These are phyloP conservation scores for Pungitius pungitius DNA, from an alignment of 2,113 vertebrate genomes.

Conservation along the genomic window DNA sequence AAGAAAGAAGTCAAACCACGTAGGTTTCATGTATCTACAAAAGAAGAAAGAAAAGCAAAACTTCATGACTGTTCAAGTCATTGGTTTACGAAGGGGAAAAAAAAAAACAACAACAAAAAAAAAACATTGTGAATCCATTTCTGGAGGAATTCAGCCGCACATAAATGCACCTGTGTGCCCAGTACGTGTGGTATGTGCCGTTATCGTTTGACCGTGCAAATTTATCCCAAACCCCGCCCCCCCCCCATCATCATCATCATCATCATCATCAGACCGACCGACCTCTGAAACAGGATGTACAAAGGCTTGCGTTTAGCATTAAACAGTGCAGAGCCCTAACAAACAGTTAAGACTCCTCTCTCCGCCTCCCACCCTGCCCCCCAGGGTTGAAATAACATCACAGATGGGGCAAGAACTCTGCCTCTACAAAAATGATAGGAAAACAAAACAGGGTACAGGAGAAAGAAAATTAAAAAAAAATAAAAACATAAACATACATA, in stretches of 20 bases:
- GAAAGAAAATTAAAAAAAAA: constrained; percentile 20
- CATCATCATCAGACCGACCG: constrained; percentile 40
- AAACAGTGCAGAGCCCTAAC: constrained; percentile 70
- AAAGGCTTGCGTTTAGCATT: constrained; percentile 76
- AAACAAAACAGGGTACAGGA: constrained; percentile 39
- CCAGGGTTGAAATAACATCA: constrained; percentile 50
- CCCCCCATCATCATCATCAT: constrained; percentile 27
- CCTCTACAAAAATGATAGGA: constrained; percentile 58
- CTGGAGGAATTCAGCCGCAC: constrained; percentile 49
- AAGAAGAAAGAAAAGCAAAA: constrained; percentile 37
- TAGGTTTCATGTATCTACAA: constrained; percentile 74
- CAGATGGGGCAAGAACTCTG: constrained; percentile 17
- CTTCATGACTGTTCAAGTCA: constrained; percentile 66
- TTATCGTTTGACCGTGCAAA: constrained; percentile 44
- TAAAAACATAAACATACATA: constrained; percentile 32
- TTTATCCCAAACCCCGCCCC: constrained; percentile 6
- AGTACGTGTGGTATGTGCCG: constrained; percentile 57
- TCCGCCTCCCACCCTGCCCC: constrained; percentile 15
- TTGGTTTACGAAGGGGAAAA: constrained; percentile 58
- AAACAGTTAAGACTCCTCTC: constrained; percentile 59
- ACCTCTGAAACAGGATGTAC: constrained; percentile 72
- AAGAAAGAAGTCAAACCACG: constrained; percentile 44
- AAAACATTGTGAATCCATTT: constrained; percentile 49
- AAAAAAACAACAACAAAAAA: constrained; percentile 10
- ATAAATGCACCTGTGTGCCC: constrained; percentile 53